These are phyloP conservation scores for Tachyglossus aculeatus DNA, from an alignment of 2,797 vertebrate genomes.

Conservation along the genomic window DNA sequence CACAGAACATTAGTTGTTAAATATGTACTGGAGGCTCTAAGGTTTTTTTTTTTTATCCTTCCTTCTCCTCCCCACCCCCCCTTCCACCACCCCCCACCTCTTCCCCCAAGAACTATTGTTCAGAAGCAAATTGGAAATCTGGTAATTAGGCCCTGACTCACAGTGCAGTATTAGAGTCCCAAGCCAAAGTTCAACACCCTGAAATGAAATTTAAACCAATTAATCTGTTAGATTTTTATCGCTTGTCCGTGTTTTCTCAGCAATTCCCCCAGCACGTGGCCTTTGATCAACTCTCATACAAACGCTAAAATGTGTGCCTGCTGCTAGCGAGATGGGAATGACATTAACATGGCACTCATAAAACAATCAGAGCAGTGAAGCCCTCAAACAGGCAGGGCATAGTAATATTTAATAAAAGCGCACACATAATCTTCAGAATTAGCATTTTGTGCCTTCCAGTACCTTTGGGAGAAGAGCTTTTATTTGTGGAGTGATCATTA, in stretches of 20 bases:
- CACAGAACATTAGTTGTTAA: slow-evolving; percentile 55
- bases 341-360: slow-evolving; percentile 95
- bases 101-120: slow-evolving; percentile 68
- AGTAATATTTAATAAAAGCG: slow-evolving; percentile 99
- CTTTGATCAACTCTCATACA: slow-evolving; percentile 88
- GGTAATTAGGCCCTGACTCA: slow-evolving; percentile 82
- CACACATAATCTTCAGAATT: slow-evolving; percentile 96
- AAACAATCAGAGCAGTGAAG: slow-evolving; percentile 83
- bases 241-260: slow-evolving; percentile 87
- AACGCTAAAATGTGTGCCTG: slow-evolving; percentile 84
- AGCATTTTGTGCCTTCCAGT: slow-evolving; percentile 89
- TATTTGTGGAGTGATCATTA: slow-evolving; percentile 88
- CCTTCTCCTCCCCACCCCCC: slow-evolving; percentile 48
- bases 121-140: slow-evolving; percentile 78
- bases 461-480: slow-evolving; percentile 91
- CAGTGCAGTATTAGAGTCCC: slow-evolving; percentile 76
- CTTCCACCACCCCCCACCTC: not conserved
- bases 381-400: slow-evolving; percentile 86
- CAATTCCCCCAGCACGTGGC: slow-evolving; percentile 85
- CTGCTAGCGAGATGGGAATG: slow-evolving; percentile 83
- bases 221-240: slow-evolving; percentile 90
- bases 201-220: slow-evolving; percentile 92
- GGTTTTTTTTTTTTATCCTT: not conserved
- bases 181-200: slow-evolving; percentile 85
- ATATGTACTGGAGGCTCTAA: slow-evolving; percentile 30